Evolutionary conservation across 2,888 invertebrate species (phyloP).

Genomic region (Sminthurides aquaticus): DNA sequence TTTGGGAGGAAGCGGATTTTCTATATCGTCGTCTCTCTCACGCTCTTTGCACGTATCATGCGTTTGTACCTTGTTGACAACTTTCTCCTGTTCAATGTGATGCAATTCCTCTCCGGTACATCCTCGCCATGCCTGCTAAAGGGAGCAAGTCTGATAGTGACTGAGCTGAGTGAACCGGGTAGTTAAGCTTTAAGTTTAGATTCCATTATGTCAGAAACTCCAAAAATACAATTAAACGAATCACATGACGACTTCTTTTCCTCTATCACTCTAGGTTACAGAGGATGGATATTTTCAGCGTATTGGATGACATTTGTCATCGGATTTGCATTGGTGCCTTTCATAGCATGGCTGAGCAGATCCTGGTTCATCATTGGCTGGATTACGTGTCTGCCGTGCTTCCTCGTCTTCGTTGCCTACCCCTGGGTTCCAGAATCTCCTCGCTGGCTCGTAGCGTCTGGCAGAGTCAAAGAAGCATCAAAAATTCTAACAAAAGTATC

Average conservation of each 20-base stretch:
- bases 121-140: slow-evolving; percentile 34
- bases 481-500: slow-evolving; percentile 31
- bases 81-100: slow-evolving; percentile 20
- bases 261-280: slow-evolving; percentile 18
- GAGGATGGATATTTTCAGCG: slow-evolving; percentile 28
- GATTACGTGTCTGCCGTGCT: not conserved
- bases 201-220: not conserved
- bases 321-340: not conserved
- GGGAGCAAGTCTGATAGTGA: slow-evolving; percentile 31
- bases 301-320: slow-evolving; percentile 35
- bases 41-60: slow-evolving; percentile 30
- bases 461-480: slow-evolving; percentile 32
- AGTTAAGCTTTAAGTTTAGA: not conserved
- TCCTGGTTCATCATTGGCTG: slow-evolving; percentile 3
- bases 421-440: slow-evolving; percentile 1
- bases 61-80: slow-evolving; percentile 30
- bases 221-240: too few species aligned
- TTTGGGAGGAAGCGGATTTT: slow-evolving; percentile 39
- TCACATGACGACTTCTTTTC: not conserved
- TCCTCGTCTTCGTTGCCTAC: not conserved
- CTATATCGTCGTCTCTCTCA: slow-evolving; percentile 33
- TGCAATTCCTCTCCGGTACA: slow-evolving; percentile 30
- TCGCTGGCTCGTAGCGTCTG: slow-evolving; percentile 25
- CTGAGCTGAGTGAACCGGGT: slow-evolving; percentile 36
- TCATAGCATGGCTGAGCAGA: not conserved